Evolutionary conservation across 2,888 invertebrate genomes (phyloP), one percentile per base, ranked within the genome.

Genomic region (Nematopogon swammerdamellus): DNA sequence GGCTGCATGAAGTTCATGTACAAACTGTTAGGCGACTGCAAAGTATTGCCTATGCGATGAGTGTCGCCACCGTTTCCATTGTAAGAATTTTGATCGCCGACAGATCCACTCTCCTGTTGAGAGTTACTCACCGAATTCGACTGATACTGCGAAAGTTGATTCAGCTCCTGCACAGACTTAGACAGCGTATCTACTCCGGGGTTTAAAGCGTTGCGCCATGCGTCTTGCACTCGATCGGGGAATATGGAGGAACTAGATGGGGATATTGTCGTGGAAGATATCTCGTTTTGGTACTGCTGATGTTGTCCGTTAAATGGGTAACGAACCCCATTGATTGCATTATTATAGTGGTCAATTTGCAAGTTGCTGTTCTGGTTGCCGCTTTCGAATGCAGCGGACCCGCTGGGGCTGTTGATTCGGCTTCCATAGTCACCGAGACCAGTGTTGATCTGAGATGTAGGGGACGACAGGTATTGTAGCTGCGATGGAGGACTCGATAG

Each of bases 321-420:
- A 54, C 72, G 66, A 0, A 76, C 60, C 5, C 75, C 75, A 55
- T 69, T 72, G 4, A 64, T 70, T 16, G 75, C 68, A 54, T 76
- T 79, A 54, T 79, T 73, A 51, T 72, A 79, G 58, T 76, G 75
- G 55, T 77, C 74, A 48, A 74, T 70, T 56, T 70, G 69, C 54
- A 75, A 64, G 52, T 70, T 70, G 56, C 73, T 72, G 54, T 60
- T 66, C 16, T 57, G 56, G 3, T 71, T 69, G 54, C 61, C 67
- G 43, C 51, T 64, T 14, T 71, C 69, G 51, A 65, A 73, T 51
- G 56, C 64, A 5, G 62, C 53, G 2, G 58, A 56, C 56, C 65
- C 70, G 52, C 62, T 70, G 29, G 64, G 56, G 1, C 70, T 72
- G 18, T 70, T 64, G 3, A 65, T 59, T 58, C 69, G 65, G 52